These are phyloP conservation scores for Achlya flavicornis DNA, from an alignment of 2,888 invertebrate species.

Conservation along the genomic window DNA sequence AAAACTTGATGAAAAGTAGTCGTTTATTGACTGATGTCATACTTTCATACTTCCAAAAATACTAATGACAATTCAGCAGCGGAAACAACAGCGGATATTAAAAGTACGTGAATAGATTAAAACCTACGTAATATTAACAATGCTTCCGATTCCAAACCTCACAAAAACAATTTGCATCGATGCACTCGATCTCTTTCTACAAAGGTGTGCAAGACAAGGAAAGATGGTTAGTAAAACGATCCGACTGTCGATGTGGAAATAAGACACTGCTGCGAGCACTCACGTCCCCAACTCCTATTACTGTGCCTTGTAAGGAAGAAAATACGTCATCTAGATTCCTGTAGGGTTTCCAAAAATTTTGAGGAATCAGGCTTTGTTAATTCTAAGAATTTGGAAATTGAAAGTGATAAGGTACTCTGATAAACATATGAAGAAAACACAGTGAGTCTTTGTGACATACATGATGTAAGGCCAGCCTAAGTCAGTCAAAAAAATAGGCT, in stretches of 20 bases:
- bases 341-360: slow-evolving; percentile 48
- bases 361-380: no score
- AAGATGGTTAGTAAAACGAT: slow-evolving; percentile 46
- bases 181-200: slow-evolving; percentile 29
- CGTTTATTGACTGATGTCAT: slow-evolving; percentile 21
- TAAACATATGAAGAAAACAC: no score
- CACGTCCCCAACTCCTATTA: slow-evolving; percentile 38
- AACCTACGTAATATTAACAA: slow-evolving; percentile 24
- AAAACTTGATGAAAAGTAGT: not conserved
- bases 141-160: slow-evolving; percentile 27
- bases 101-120: slow-evolving; percentile 37
- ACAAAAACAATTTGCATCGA: slow-evolving; percentile 21
- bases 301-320: slow-evolving; percentile 52
- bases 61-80: slow-evolving; percentile 29
- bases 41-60: slow-evolving; percentile 27
- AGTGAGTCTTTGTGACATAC: no score
- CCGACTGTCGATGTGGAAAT: slow-evolving; percentile 47
- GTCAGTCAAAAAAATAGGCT: no score
- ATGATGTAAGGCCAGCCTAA: no score
- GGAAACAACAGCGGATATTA: slow-evolving; percentile 40
- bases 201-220: slow-evolving; percentile 15
- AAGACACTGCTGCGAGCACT: slow-evolving; percentile 40
- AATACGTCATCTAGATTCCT: slow-evolving; percentile 52
- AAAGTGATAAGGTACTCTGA: not conserved
- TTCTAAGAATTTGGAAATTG: no score